Base-by-base conservation (phyloP, 92 coral and sea anemone species). In the Blastomussa wellsi region DNA sequence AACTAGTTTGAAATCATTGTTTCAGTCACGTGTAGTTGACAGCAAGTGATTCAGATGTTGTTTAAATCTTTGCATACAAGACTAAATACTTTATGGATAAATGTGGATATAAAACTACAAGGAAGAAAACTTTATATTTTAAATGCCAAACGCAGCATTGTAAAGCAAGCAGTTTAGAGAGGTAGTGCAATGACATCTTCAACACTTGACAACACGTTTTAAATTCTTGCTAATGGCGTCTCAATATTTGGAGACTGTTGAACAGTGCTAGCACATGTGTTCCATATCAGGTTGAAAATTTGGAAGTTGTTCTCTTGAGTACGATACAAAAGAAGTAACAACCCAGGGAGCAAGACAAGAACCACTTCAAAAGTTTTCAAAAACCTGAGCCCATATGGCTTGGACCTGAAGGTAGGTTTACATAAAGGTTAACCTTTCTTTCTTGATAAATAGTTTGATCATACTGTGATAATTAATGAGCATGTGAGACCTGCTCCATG, bases 401-500 rank as follows among this genome's bases (percentile, higher is more conserved):
- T 9, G 49, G 49, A 44, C 22, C 2, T 15, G 57, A 14, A 22
- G 57, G 57, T 8, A 22, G 57, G 57, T 8, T 51, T 51, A 9
- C 10, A 14, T 7, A 26, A 60, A 13, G n/a, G 33, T 26, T 12
- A 60, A n/a, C 16, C 68, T n/a, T 60, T 32, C 67, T 60, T 16
- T 13, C 67, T 60, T 60, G 67, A n/a, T 60, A 60, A 60, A 60
- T 60, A 60, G n/a, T 60, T 33, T 8, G 1, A 60, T 60, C 67
- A 60, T 1, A 5, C 66, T n/a, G 67, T 60, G 11, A 32, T 77
- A 32, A 10, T 19, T 32, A 35, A 53, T 24, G 22, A 52, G 1
- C 80, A 76, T 35, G 22, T 15, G 49, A 59, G 51, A 17, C 82
- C 82, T 36, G 72, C 82, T 78, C 82, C 38, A 33, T 60, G 72